Conservation (phyloP, 2,888 invertebrate genomes). For the Sylvicola fuscatus region DNA sequence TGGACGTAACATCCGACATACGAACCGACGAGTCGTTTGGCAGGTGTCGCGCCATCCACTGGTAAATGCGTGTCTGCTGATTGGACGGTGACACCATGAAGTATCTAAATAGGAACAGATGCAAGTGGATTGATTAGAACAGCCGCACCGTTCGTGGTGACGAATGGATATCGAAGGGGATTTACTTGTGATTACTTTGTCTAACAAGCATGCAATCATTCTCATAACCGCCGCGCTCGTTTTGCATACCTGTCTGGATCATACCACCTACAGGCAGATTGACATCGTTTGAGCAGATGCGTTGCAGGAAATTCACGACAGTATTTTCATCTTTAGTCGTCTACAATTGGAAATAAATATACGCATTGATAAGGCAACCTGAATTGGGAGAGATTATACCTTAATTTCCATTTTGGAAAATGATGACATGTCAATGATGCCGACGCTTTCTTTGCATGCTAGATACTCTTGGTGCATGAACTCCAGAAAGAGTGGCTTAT, state of each 20-base stretch:
- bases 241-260: constrained; percentile 50
- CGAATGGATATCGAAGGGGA: background rate
- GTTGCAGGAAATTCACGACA: constrained; percentile 40
- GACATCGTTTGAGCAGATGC: constrained; percentile 43
- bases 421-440: constrained; percentile 58
- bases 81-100: constrained; percentile 63
- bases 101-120: no score
- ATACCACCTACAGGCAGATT: constrained; percentile 40
- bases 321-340: constrained; percentile 33
- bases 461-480: constrained; percentile 46
- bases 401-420: constrained; percentile 55
- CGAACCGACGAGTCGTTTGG: constrained; percentile 36
- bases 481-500: constrained; percentile 46
- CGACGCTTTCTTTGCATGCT: constrained; percentile 55
- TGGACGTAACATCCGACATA: constrained; percentile 46
- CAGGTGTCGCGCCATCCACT: constrained; percentile 45
- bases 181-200: constrained; percentile 32
- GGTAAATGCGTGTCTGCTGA: constrained; percentile 48
- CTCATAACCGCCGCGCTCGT: constrained; percentile 46
- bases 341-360: no score
- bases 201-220: constrained; percentile 52
- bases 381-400: constrained; percentile 29
- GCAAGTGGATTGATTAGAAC: no score
- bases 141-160: no score
- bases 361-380: no score